A percentile compares a stretch with the other conserved stretches of the same genome.
Conservation (phyloP, 2,797 vertebrate species). For the Hephaestus fuliginosus region DNA sequence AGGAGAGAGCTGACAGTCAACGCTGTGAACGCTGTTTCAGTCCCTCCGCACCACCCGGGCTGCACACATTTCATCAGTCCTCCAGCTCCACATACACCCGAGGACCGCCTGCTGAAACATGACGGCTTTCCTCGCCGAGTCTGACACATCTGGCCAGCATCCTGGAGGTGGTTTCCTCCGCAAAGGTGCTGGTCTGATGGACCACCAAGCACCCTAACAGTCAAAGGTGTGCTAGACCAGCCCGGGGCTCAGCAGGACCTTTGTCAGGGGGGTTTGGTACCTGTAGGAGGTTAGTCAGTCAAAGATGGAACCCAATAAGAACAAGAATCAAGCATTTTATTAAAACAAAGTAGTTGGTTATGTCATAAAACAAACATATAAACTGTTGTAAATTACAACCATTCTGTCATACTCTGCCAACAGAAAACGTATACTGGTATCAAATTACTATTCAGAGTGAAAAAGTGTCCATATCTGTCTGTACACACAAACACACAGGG, state of each 20-base stretch:
- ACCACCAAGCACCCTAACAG: neutral
- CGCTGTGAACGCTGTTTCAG: neutral
- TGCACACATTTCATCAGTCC: no score
- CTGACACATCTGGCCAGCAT: neutral
- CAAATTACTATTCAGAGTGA: constrained; percentile 29
- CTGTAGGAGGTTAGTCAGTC: neutral
- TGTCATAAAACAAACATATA: constrained; percentile 5
- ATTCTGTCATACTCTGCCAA: constrained; percentile 2
- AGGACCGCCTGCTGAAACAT: no score
- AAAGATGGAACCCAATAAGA: neutral
- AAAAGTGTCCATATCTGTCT: constrained; percentile 42
- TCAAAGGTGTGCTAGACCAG: no score
- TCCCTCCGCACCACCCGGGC: neutral
- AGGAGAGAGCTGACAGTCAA: no score
- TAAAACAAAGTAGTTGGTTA: constrained; percentile 41
- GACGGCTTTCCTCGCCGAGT: no score
- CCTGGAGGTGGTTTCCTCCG: neutral
- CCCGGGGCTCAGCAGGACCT: no score
- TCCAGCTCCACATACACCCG: no score
- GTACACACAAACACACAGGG: constrained; percentile 11
- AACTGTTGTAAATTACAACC: constrained; percentile 25
- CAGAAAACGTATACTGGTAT: constrained; percentile 29
- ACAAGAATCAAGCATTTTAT: constrained; percentile 56
- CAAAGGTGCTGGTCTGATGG: neutral
- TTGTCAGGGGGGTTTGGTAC: neutral